These are phyloP conservation scores for Ciona savignyi DNA, from an alignment of 23 tunicate species.

Conservation along the genomic window DNA sequence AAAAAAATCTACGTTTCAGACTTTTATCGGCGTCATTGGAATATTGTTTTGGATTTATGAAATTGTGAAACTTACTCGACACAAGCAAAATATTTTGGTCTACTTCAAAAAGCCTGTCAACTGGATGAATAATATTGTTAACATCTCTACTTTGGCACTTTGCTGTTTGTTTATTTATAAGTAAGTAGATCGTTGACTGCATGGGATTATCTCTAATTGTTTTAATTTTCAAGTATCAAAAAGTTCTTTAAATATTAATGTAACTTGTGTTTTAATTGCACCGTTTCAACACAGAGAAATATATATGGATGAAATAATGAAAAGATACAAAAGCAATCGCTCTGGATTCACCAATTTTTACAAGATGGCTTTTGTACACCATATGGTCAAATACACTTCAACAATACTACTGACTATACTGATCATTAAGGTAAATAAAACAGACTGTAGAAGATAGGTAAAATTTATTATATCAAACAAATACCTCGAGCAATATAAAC, in stretches of 20 bases:
- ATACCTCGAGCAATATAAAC: no score
- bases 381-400: constrained; percentile 26
- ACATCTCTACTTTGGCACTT: constrained; percentile 12
- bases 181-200: constrained; percentile 24
- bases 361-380: constrained; percentile 33
- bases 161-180: constrained; percentile 48
- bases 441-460: no score
- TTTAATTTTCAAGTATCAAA: constrained; percentile 15
- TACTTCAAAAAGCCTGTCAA: constrained; percentile 31
- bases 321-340: constrained; percentile 28
- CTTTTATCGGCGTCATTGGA: constrained; percentile 35
- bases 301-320: no score
- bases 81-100: background rate
- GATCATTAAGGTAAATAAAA: constrained; percentile 37
- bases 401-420: constrained; percentile 38
- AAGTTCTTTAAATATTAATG: constrained; percentile 30
- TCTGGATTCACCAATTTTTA: constrained; percentile 52
- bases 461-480: no score
- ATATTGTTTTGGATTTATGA: constrained; percentile 44
- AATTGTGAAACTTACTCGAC: constrained; percentile 20
- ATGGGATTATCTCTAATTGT: constrained; percentile 20
- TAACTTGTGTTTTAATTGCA: no score
- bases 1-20: no score
- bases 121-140: constrained; percentile 31
- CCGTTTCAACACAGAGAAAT: no score